Percentiles rank a stretch among this genome's conserved stretches.
Conservation (phyloP, 2,797 vertebrate species). For the Cryptoblepharus egeriae region DNA sequence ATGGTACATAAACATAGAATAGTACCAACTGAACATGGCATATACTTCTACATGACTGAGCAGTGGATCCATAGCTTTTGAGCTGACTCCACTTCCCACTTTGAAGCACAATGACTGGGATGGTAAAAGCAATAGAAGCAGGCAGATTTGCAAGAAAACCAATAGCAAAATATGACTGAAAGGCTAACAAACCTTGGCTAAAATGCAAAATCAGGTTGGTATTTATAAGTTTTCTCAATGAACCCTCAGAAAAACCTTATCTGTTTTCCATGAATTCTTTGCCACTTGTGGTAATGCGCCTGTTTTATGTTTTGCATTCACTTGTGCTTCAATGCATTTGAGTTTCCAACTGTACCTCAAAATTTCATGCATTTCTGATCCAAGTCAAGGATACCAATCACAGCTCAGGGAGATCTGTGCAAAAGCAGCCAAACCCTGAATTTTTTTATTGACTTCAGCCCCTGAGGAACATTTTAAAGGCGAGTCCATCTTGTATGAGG, state of each 20-base stretch:
- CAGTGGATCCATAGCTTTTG: too few relatives aligned
- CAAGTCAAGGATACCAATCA: too few relatives aligned
- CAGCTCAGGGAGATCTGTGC: not conserved
- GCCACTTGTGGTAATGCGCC: too few relatives aligned
- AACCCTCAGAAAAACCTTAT: not conserved
- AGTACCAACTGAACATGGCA: not conserved
- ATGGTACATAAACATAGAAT: not conserved
- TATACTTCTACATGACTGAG: not conserved
- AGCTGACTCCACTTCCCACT: not conserved
- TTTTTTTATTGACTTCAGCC: too few relatives aligned
- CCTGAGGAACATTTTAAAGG: not conserved
- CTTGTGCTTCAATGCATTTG: not conserved
- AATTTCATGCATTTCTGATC: not conserved
- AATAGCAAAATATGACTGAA: not conserved
- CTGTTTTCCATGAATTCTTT: not conserved
- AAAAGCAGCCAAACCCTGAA: not conserved
- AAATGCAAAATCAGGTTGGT: not conserved
- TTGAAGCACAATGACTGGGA: not conserved
- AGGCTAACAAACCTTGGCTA: not conserved
- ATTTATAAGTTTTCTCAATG: not conserved
- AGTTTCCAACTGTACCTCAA: not conserved
- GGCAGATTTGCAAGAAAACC: not conserved
- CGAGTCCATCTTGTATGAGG: too few relatives aligned
- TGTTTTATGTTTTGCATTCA: not conserved
- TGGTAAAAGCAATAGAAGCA: not conserved